Evolutionary conservation across 2,888 invertebrate species (phyloP), one percentile per base, ranked within the genome.

Genomic region (Drosophila formosana): DNA sequence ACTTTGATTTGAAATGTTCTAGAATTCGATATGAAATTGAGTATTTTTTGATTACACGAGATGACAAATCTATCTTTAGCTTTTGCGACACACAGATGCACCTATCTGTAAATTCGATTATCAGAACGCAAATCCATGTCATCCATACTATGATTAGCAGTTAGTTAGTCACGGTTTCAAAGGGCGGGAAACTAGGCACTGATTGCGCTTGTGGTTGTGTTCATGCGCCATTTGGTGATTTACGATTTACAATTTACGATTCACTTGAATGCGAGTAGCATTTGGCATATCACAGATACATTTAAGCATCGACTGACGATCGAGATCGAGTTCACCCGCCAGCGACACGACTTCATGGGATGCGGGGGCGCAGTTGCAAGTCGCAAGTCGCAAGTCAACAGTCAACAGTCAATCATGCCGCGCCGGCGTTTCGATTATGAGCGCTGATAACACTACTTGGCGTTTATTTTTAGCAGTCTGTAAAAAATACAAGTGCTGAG

Each of bases 401-500:
- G 37, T 11, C 11, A 34, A 34, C 53, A 23, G 69, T 72, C 75
- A 84, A 83, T 84, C 77, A 78, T 75, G 81, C 81, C 66, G 50
- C 32, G 63, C 55, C 68, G 78, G 82, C 73, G 66, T 78, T 75
- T 74, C 61, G 73, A 87, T 85, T 84, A 72, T 62, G 58, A 71
- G 32, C 23, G 45, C 56, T 85, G 85, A 87, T 87, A 85, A 76
- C 62, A 58, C 53, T 32, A 37, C 5, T 74, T 61, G 68, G 66
- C 65, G 75, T 76, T 77, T 85, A 87, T 85, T 85, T 85, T 72
- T 85, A 84, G 82, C 56, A 70, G 66, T 46, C 50, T 66, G 55
- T 57, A 55, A 64, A 65, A 68, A 56, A 51, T 18, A 41, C 39
- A 13, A 39, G 13, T 39, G n/a, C 49, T 56, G 61, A 71, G 61